Evolutionary conservation across 2,113 vertebrate species (phyloP).

Genomic region (Fulica atra): DNA sequence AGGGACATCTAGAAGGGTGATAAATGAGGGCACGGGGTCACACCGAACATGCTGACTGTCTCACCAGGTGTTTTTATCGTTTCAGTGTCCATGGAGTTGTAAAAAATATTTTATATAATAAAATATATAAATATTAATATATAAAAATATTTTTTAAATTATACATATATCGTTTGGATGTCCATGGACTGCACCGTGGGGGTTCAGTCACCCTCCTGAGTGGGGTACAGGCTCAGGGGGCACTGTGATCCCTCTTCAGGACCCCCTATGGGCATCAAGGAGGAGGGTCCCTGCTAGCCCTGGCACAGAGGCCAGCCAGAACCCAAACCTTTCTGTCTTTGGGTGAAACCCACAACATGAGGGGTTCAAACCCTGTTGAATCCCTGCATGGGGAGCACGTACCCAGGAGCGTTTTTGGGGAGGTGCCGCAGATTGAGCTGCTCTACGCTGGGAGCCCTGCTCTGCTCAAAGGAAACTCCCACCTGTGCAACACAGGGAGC

Average conservation of each 20-base stretch:
- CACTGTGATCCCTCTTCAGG: not conserved
- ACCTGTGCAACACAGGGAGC: accelerated
- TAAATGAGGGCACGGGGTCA: not conserved
- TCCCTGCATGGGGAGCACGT: accelerated
- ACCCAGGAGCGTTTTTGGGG: not conserved
- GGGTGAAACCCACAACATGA: not conserved
- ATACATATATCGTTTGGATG: no score
- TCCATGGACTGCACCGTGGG: accelerated
- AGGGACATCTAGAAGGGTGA: not conserved
- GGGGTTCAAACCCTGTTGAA: not conserved
- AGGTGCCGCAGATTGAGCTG: accelerated
- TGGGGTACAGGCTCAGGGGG: not conserved
- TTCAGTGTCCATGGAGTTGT: accelerated
- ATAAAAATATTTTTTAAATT: no score
- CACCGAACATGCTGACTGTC: not conserved
- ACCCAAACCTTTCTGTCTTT: not conserved
- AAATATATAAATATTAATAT: no score
- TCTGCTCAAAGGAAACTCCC: not conserved
- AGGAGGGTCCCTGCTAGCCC: not conserved
- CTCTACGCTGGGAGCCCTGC: accelerated
- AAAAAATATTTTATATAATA: no score
- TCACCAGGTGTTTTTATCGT: accelerated
- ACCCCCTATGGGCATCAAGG: not conserved
- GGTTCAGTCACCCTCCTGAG: no score
- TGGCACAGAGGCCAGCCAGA: not conserved